Conservation (phyloP, 2,113 vertebrate species). For the Oreocharis arfaki region DNA sequence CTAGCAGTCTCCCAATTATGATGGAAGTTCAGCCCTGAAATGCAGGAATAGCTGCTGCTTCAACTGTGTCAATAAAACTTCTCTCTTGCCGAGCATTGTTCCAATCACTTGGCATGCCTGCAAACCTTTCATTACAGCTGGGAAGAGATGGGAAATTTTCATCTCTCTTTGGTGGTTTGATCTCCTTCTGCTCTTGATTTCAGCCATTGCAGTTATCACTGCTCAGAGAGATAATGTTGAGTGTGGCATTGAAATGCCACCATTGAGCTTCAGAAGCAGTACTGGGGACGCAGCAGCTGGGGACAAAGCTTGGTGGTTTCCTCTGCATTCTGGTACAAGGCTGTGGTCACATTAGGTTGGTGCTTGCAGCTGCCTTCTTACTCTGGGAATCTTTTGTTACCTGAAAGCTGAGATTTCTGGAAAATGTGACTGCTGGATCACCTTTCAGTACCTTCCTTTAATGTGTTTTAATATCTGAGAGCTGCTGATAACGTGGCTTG, state of each 20-base stretch:
- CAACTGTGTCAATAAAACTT: background rate
- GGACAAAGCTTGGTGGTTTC: background rate
- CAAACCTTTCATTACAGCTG: background rate
- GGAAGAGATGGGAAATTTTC: background rate
- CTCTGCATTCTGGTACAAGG: background rate
- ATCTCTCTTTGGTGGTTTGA: background rate
- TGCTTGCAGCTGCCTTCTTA: background rate
- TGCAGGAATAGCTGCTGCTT: background rate
- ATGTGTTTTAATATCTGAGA: background rate
- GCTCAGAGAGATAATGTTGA: background rate
- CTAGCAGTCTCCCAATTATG: background rate
- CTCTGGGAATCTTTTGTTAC: background rate
- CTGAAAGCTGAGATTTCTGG: background rate
- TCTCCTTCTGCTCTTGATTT: background rate
- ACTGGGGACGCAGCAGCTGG: background rate
- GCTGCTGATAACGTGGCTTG: background rate
- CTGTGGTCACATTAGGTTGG: background rate
- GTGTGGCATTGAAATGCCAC: background rate
- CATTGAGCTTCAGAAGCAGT: accelerated
- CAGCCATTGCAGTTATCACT: background rate
- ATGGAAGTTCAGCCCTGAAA: background rate
- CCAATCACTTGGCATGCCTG: background rate
- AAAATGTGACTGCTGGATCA: background rate
- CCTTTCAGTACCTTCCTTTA: background rate
- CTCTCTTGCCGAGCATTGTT: background rate